A percentile compares a stretch with the other conserved stretches of the same genome.
Conservation (phyloP, 1,140 invertebrate genomes). For the Listronotus oregonensis region DNA sequence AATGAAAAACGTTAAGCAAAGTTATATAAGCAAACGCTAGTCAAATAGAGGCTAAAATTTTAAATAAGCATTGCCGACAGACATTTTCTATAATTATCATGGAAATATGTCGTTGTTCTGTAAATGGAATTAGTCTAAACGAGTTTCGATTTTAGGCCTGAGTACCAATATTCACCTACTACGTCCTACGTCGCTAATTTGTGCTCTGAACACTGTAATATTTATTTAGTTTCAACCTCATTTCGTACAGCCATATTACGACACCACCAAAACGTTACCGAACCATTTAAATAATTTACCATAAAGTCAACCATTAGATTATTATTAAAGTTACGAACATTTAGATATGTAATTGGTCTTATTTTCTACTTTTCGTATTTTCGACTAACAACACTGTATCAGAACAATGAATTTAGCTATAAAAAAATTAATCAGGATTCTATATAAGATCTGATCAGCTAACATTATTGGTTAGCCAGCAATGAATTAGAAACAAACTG, state of each 20-base stretch:
- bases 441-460: too few relatives aligned
- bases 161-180: slow-evolving; percentile 50
- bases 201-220: slow-evolving; percentile 46
- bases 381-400: too few relatives aligned
- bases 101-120: slow-evolving; percentile 57
- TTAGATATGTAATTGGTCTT: too few relatives aligned
- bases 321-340: too few relatives aligned
- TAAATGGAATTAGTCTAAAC: slow-evolving; percentile 56
- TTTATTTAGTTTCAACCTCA: slow-evolving; percentile 14
- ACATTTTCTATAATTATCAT: slow-evolving; percentile 53
- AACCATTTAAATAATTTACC: too few relatives aligned
- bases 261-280: neutral
- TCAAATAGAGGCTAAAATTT: slow-evolving; percentile 55
- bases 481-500: too few relatives aligned
- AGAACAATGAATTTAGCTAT: too few relatives aligned
- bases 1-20: slow-evolving; percentile 45
- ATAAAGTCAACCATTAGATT: too few relatives aligned
- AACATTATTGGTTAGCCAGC: too few relatives aligned
- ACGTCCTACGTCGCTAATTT: slow-evolving; percentile 48
- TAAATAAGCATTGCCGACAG: slow-evolving; percentile 55
- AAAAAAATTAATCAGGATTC: too few relatives aligned
- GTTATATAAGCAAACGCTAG: slow-evolving; percentile 50
- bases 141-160: slow-evolving; percentile 57
- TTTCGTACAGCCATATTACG: slow-evolving; percentile 16
- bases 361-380: too few relatives aligned